Evolutionary conservation across 2,888 invertebrate genomes (phyloP), one percentile per base, ranked within the genome.

Genomic region (Thyatira batis): DNA sequence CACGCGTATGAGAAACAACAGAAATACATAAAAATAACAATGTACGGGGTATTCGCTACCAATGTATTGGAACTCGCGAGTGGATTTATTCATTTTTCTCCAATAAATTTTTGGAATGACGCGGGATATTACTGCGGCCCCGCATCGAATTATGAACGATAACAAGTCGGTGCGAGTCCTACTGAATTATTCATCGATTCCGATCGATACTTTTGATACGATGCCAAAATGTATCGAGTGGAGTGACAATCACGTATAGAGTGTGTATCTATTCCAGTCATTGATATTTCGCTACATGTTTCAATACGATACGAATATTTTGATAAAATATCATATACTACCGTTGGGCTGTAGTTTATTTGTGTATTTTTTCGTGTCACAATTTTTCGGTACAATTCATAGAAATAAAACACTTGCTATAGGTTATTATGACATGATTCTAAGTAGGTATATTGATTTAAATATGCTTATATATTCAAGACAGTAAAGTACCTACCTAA

Each of bases 141-240:
- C 59, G 45, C 51, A 58, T 60, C 63, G 63, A 71, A 69, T 72
- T 71, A 73, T 71, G 67, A 68, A 57, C 63, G 63, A 65, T 71
- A 69, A 67, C 69, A 70, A 71, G 67, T 61, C 67, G 59, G 67
- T 63, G 66, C 57, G 61, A 67, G 53, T 51, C 51, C 17, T 39
- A 52, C 55, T 74, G 74, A 73, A 71, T 74, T 60, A 74, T 74
- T 74, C 71, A 74, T 70, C 54, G 45, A 27, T 30, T 20, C 49
- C 56, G 66, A 69, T 73, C 69, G 65, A 71, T 70, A 67, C 58
- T 49, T 52, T 48, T 48, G 28, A 48, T 48, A 48, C 28, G 17
- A 17, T 27, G 48, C n/a, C 48, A 10, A 46, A 46, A 39, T n/a
- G 17, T 46, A 46, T 46, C 23, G 13, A 48, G 17, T 13, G 48